Conservation (phyloP, 2,888 invertebrate genomes). For the Phymatocera aterrima region DNA sequence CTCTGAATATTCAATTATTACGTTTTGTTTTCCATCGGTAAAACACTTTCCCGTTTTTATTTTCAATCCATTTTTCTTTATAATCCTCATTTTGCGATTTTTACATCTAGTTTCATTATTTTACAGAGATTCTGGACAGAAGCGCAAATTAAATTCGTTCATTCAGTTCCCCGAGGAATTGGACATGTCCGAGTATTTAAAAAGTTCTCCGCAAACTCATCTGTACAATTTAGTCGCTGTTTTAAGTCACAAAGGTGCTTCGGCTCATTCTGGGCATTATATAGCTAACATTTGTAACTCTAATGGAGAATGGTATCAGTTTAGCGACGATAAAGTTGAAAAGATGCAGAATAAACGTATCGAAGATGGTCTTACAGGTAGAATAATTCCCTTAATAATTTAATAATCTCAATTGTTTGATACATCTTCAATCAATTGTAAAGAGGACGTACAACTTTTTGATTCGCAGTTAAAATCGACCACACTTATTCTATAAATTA, state of each 20-base stretch:
- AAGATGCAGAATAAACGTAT: constrained; percentile 73
- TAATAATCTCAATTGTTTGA: constrained; percentile 10
- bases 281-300: constrained; percentile 74
- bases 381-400: background rate
- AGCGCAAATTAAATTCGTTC: constrained; percentile 79
- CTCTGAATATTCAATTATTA: constrained; percentile 79
- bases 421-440: background rate
- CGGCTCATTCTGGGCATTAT: constrained; percentile 83
- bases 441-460: background rate
- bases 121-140: constrained; percentile 76
- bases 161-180: constrained; percentile 79
- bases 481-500: constrained; percentile 40
- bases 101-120: constrained; percentile 19
- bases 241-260: constrained; percentile 80
- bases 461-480: background rate
- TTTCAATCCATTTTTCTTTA: background rate
- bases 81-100: background rate
- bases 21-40: constrained; percentile 81
- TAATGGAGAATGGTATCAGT: constrained; percentile 79
- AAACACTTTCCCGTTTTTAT: constrained; percentile 44
- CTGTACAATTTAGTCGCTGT: constrained; percentile 80
- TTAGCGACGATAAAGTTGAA: constrained; percentile 79
- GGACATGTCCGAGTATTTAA: constrained; percentile 77
- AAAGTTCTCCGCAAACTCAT: constrained; percentile 64
- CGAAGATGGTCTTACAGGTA: constrained; percentile 62